Evolutionary conservation across 2,113 vertebrate genomes (phyloP).

Genomic region (Stercorarius parasiticus): DNA sequence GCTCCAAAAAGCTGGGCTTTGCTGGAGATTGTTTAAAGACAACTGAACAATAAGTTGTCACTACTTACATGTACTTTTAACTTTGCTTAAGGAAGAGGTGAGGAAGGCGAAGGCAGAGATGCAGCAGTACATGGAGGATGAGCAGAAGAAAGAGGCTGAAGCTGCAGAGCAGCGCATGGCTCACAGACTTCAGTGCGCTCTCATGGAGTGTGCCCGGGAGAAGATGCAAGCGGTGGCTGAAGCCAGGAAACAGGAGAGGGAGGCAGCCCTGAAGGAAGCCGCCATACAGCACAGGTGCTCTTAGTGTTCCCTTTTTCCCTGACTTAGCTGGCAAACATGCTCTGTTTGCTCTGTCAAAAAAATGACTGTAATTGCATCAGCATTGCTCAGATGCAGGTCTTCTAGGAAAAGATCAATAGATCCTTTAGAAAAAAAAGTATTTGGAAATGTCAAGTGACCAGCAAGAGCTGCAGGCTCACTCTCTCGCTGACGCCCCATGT

Average conservation of each 20-base stretch:
- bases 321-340: neutral
- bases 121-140: slow-evolving; percentile 18
- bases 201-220: slow-evolving; percentile 55
- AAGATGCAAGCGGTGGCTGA: slow-evolving; percentile 43
- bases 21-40: neutral
- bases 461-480: neutral
- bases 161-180: slow-evolving; percentile 65
- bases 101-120: slow-evolving; percentile 38
- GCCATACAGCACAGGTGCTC: slow-evolving; percentile 40
- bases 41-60: neutral
- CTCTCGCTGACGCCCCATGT: neutral
- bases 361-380: neutral
- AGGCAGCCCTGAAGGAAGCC: neutral
- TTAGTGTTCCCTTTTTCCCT: neutral
- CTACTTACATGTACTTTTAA: neutral
- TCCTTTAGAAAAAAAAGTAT: neutral
- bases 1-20: neutral
- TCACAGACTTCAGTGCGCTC: slow-evolving; percentile 51
- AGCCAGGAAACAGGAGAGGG: slow-evolving; percentile 56
- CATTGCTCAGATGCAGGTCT: neutral
- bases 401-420: neutral
- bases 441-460: neutral
- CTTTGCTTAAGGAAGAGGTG: slow-evolving; percentile 52
- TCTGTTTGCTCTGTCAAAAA: neutral
- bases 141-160: slow-evolving; percentile 46